Percentiles rank a stretch among this genome's conserved stretches.
Evolutionary conservation across 2,888 invertebrate genomes (phyloP).

Genomic region (Orchesellides sinensis): DNA sequence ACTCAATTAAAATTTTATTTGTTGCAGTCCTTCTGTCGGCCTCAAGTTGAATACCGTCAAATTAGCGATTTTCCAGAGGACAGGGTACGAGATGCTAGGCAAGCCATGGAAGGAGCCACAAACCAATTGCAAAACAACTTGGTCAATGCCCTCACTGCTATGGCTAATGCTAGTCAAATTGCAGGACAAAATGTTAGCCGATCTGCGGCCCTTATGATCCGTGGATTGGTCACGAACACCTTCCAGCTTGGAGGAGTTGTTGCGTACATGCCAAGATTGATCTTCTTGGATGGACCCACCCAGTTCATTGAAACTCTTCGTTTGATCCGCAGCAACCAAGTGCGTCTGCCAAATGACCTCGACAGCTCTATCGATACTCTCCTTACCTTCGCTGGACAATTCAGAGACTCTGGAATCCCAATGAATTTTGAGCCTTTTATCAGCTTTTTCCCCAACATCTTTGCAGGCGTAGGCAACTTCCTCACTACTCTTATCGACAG

Average conservation of each 20-base stretch:
- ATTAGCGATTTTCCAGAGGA: constrained; percentile 47
- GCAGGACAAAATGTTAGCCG: constrained; percentile 72
- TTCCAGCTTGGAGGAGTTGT: constrained; percentile 72
- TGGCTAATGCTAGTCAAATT: constrained; percentile 71
- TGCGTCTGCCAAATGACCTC: constrained; percentile 73
- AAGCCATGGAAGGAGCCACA: constrained; percentile 72
- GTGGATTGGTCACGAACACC: constrained; percentile 70
- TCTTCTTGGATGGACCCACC: constrained; percentile 74
- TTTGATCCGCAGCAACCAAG: constrained; percentile 73
- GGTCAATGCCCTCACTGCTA: constrained; percentile 63
- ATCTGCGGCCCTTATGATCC: constrained; percentile 72
- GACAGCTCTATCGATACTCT: constrained; percentile 73
- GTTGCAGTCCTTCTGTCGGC: constrained; percentile 27
- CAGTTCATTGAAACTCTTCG: constrained; percentile 74
- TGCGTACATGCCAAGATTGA: constrained; percentile 74
- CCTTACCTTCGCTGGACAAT: constrained; percentile 72
- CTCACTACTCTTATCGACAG: constrained; percentile 73
- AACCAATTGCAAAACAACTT: constrained; percentile 70
- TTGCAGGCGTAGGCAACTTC: constrained; percentile 73
- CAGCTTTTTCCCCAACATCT: constrained; percentile 73
- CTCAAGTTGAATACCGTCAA: constrained; percentile 55
- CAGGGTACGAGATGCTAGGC: constrained; percentile 69
- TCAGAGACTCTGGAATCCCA: constrained; percentile 70
- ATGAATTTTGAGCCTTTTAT: constrained; percentile 71
- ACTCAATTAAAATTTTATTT: no score